Evolutionary conservation across 1,140 invertebrate species (phyloP).

Genomic region (Neocloeon triangulifer): DNA sequence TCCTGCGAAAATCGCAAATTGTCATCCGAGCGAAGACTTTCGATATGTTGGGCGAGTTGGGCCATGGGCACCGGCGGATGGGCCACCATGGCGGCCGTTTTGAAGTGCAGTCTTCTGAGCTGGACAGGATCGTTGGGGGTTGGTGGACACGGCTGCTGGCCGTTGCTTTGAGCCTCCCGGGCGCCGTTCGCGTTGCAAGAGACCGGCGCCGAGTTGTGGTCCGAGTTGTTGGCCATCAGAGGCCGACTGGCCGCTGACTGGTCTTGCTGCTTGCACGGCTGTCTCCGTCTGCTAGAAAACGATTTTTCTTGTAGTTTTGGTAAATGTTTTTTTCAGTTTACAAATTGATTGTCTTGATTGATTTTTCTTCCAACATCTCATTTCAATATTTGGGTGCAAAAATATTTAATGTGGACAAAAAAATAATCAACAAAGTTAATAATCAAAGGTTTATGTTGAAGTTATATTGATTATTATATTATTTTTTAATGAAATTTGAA

Average conservation of each 20-base stretch:
- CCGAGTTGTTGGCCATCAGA: slow-evolving; percentile 54
- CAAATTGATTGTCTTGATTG: no score
- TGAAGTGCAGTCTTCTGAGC: slow-evolving; percentile 85
- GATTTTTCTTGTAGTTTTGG: background rate
- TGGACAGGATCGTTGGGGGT: slow-evolving; percentile 95
- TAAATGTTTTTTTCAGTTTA: no score
- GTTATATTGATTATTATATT: no score
- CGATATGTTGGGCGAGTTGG: slow-evolving; percentile 86
- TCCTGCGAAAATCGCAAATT: slow-evolving; percentile 94
- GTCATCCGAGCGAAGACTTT: slow-evolving; percentile 84
- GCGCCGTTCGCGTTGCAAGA: slow-evolving; percentile 25
- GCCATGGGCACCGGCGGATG: slow-evolving; percentile 92
- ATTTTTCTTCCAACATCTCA: no score
- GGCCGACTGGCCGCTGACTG: slow-evolving; percentile 72
- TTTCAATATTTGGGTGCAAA: no score
- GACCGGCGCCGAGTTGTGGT: no score
- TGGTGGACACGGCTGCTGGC: no score
- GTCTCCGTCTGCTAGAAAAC: slow-evolving; percentile 30
- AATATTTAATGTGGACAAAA: no score
- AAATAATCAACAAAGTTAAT: no score
- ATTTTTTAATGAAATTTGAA: no score
- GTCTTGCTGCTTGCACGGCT: slow-evolving; percentile 72
- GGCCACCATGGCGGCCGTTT: slow-evolving; percentile 88
- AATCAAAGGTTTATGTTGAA: no score
- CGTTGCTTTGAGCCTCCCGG: slow-evolving; percentile 3